These are phyloP conservation scores for Poeciliopsis presidionis DNA, from an alignment of 2,797 vertebrate genomes.

Conservation along the genomic window DNA sequence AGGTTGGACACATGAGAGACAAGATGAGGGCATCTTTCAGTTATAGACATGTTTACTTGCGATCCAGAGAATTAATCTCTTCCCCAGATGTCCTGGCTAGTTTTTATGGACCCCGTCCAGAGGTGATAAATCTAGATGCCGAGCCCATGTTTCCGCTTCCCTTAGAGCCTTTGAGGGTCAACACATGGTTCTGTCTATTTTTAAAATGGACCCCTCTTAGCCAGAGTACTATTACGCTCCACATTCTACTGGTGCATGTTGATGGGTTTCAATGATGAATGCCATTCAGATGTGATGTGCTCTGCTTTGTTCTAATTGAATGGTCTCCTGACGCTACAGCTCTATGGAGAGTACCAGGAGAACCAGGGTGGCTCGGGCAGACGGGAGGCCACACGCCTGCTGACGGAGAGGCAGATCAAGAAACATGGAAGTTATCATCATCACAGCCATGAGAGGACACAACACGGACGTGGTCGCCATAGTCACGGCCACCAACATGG, in stretches of 20 bases:
- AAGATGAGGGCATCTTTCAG: not conserved
- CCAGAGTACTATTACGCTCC: constrained; percentile 37
- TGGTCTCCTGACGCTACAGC: constrained; percentile 70
- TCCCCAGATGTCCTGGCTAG: constrained; percentile 60
- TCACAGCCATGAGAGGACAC: constrained; percentile 37
- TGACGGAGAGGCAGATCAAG: constrained; percentile 77
- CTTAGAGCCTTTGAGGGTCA: constrained; percentile 56
- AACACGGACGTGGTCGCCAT: constrained; percentile 52
- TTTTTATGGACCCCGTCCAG: constrained; percentile 49
- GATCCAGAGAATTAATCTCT: constrained; percentile 49
- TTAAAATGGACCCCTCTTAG: constrained; percentile 37
- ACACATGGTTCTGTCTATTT: constrained; percentile 65
- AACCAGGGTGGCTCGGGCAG: constrained; percentile 79
- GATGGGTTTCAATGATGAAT: constrained; percentile 21
- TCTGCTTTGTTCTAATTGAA: not conserved
- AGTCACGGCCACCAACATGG: constrained; percentile 58
- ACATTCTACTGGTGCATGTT: constrained; percentile 23
- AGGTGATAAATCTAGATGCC: constrained; percentile 62
- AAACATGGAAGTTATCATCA: constrained; percentile 62
- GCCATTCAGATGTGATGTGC: not conserved
- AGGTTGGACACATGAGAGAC: not conserved
- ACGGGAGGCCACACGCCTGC: constrained; percentile 83
- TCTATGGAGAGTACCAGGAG: constrained; percentile 91
- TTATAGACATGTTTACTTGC: not conserved
- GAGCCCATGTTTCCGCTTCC: constrained; percentile 60